Conservation (phyloP, 2,888 invertebrate genomes). For the Plebejus anna region DNA sequence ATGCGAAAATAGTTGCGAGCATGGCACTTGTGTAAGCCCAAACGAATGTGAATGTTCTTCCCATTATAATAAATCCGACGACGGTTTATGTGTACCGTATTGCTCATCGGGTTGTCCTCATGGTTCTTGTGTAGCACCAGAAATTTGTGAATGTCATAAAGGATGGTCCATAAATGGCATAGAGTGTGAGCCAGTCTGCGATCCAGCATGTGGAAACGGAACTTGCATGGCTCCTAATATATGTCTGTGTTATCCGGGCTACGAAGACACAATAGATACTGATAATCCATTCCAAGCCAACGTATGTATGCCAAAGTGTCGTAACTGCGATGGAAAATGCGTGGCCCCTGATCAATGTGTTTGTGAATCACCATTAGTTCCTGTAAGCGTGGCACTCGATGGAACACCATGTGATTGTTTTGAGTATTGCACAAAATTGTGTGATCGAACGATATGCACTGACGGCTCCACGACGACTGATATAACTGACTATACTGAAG, state of each 20-base stretch:
- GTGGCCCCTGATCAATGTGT: conserved; percentile 49
- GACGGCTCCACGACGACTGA: conserved; percentile 21
- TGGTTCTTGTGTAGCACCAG: conserved; percentile 44
- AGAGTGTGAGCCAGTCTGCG: conserved; percentile 42
- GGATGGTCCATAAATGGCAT: conserved; percentile 36
- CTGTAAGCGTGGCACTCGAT: conserved; percentile 31
- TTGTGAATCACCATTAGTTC: conserved; percentile 48
- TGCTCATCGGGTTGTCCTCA: conserved; percentile 45
- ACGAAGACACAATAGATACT: conserved; percentile 33
- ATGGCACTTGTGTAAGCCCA: conserved; percentile 70
- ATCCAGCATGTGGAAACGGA: conserved; percentile 48
- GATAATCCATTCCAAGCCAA: conserved; percentile 27
- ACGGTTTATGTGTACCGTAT: conserved; percentile 43
- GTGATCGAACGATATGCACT: conserved; percentile 37
- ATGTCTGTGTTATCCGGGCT: conserved; percentile 47
- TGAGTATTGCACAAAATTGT: conserved; percentile 30
- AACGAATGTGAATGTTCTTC: conserved; percentile 63
- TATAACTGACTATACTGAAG: neutral
- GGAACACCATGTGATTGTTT: conserved; percentile 34
- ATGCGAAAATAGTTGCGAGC: conserved; percentile 65
- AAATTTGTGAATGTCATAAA: conserved; percentile 40
- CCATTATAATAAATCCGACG: conserved; percentile 49
- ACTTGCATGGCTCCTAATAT: conserved; percentile 52
- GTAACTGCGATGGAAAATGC: conserved; percentile 40
- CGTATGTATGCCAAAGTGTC: conserved; percentile 40